Percentiles rank a stretch among this genome's conserved stretches.
phyloP scores from a whole-genome alignment of 2,113 vertebrate species.

The Oostethus manadensis region DNA sequence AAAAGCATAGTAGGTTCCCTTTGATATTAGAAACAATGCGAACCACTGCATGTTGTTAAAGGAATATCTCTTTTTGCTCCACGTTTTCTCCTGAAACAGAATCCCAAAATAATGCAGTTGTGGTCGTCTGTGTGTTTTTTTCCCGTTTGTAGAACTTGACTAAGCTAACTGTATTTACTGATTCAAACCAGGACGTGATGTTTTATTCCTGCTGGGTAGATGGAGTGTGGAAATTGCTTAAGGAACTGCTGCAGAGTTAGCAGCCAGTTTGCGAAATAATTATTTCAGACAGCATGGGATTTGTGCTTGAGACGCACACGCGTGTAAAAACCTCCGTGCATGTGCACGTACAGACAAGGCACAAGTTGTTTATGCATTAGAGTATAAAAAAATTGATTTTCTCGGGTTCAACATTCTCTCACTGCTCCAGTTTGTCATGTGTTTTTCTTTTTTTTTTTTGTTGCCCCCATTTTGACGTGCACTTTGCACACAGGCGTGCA shows the following conservation, averaged over 20 bases:
- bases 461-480: constrained; percentile 17
- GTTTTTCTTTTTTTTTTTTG: constrained; percentile 11
- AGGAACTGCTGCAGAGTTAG: constrained; percentile 38
- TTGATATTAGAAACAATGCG: no score
- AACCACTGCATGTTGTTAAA: no score
- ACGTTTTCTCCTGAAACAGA: no score
- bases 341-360: constrained; percentile 7
- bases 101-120: no score
- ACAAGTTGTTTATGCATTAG: background rate
- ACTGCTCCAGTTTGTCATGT: constrained; percentile 21
- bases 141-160: background rate
- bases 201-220: constrained; percentile 47
- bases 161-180: constrained; percentile 36
- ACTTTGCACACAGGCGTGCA: constrained; percentile 9
- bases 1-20: no score
- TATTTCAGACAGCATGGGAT: constrained; percentile 63
- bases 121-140: no score
- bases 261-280: constrained; percentile 56
- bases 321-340: constrained; percentile 5
- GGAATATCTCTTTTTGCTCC: no score
- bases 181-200: constrained; percentile 39
- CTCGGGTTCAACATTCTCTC: constrained; percentile 13
- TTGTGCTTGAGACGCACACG: constrained; percentile 46
- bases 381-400: constrained; percentile 24
- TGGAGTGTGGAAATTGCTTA: constrained; percentile 48